Evolutionary conservation across 2,888 invertebrate genomes (phyloP), one percentile per base, ranked within the genome.

Genomic region (Acholoe squamosa): DNA sequence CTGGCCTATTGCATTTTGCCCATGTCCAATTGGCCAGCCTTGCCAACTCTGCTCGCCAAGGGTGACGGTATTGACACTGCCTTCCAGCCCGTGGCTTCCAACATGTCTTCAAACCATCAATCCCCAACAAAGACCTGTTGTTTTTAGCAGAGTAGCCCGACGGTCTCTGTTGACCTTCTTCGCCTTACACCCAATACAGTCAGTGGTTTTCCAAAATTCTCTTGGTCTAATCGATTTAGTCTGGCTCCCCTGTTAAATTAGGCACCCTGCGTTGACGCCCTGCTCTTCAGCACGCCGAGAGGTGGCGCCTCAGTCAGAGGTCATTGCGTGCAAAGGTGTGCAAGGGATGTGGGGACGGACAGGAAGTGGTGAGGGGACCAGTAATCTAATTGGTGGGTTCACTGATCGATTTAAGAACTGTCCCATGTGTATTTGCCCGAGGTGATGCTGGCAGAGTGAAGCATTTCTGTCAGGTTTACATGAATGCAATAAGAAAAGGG

Each of bases 1-100:
- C 61, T 61, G 71, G 71, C 25, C 71, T 14, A 71, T 71, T 71
- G 71, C 31, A 61, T 61, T 61, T 61, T 14, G 61, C 71, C 25
- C 28, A 28, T 25, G 71, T 71, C 71, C 71, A 71, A 28, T 71
- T 7, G 71, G 71, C 71, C 28, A 25, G 31, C 28, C 31, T 0
- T 71, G 71, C 71, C 71, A 71, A 28, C 71, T 71, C 28, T 25
- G 71, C 28, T 28, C 25, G 71, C 71, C 71, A 28, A 19, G 28
- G 71, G 71, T 71, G 71, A n/a, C 71, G 25, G 28, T 25, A 71
- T 71, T 71, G 71, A 31, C 28, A 31, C 0, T 1, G 61, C 19
- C 19, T 61, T 43, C 43, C 43, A 10, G 12, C 14, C 61, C 3
- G 1, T 61, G 22, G 7, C 61, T 19, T 7, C 61, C n/a, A n/a